Conservation (phyloP, 2,113 vertebrate genomes). For the Nesogale talazaci region DNA sequence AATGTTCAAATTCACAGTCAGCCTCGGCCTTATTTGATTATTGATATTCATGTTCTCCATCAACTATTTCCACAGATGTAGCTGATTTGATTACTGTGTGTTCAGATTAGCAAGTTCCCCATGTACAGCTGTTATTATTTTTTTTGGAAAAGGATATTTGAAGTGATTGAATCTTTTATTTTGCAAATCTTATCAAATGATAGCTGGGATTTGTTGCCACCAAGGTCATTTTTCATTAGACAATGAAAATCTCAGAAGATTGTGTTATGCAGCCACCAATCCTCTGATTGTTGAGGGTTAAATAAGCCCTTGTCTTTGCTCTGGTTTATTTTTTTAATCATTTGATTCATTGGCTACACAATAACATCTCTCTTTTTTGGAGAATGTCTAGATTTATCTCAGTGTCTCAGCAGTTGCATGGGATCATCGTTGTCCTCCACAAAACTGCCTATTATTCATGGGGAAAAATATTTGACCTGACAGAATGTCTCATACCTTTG, state of each 20-base stretch:
- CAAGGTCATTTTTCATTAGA: background rate
- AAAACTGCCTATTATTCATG: conserved; percentile 54
- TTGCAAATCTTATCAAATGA: too few species aligned
- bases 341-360: background rate
- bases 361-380: background rate
- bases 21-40: too few species aligned
- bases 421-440: conserved; percentile 21
- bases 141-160: too few species aligned
- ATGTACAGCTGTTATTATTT: too few species aligned
- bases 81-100: too few species aligned
- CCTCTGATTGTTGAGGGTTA: background rate
- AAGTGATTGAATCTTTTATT: too few species aligned
- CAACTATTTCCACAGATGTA: too few species aligned
- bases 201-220: too few species aligned
- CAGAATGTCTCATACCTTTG: conserved; percentile 13
- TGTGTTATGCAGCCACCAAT: conserved; percentile 47
- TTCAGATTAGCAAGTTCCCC: too few species aligned
- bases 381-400: conserved; percentile 27
- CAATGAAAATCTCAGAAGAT: background rate
- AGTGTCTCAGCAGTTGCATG: background rate
- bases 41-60: too few species aligned
- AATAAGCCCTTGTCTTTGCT: background rate
- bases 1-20: too few species aligned
- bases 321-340: conserved; percentile 16
- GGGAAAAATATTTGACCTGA: conserved; percentile 41